Percentiles rank a stretch among this genome's conserved stretches.
Conservation (phyloP, 2,888 invertebrate species). For the Cantharis lateralis region DNA sequence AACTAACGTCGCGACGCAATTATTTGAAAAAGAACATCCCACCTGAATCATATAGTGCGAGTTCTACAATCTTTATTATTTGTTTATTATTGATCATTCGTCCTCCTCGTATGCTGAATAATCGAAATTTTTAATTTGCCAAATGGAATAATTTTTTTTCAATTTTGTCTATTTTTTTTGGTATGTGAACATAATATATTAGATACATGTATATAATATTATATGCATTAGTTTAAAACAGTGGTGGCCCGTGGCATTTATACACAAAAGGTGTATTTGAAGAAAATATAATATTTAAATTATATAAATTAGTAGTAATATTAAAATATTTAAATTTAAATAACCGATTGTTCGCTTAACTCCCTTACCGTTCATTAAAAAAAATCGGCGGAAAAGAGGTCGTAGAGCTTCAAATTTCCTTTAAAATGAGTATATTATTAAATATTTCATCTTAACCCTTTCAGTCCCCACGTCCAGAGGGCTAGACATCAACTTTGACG, state of each 20-base stretch:
- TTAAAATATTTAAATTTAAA: too few relatives aligned
- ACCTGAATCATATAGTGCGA: not conserved
- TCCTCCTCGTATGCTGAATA: not conserved
- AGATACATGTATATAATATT: too few relatives aligned
- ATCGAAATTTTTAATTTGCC: not conserved
- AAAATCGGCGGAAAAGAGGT: too few relatives aligned
- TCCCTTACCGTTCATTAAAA: too few relatives aligned
- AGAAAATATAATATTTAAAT: too few relatives aligned
- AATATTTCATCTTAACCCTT: too few relatives aligned
- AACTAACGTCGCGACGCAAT: constrained; percentile 17
- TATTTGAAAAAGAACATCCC: not conserved
- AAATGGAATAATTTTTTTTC: not conserved
- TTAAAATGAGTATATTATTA: too few relatives aligned
- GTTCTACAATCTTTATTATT: not conserved
- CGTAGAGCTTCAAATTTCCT: too few relatives aligned
- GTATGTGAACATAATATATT: not conserved
- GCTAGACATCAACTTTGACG: too few relatives aligned
- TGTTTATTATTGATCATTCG: not conserved
- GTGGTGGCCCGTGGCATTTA: not conserved
- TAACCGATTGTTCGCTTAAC: too few relatives aligned
- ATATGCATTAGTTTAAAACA: not conserved
- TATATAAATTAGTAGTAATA: too few relatives aligned
- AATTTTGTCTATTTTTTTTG: not conserved
- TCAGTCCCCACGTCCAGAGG: too few relatives aligned
- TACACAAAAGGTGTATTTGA: not conserved